Conservation (phyloP, 2,888 invertebrate species). For the Lasioglossum vierecki region DNA sequence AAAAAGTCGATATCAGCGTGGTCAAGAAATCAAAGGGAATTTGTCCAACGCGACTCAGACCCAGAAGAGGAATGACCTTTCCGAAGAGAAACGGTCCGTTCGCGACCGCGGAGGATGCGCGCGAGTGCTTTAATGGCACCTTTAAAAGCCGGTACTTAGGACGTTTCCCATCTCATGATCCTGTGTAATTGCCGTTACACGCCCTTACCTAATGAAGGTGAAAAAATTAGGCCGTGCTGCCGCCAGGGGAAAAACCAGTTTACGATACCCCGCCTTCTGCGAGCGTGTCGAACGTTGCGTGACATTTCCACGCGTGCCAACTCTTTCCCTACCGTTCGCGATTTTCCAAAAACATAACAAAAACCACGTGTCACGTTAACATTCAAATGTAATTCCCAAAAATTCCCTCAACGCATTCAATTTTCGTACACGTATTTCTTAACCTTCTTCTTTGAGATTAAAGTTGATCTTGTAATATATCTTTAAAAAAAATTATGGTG, state of each 20-base stretch:
- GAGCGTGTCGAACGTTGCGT: conserved; percentile 51
- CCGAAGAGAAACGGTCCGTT: neutral
- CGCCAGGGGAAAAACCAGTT: conserved; percentile 63
- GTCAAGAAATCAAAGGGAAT: neutral
- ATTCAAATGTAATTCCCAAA: neutral
- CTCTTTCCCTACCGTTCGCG: conserved; percentile 30
- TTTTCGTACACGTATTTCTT: too few relatives aligned
- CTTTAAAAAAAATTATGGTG: too few relatives aligned
- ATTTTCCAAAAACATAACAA: neutral
- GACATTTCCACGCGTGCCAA: conserved; percentile 55
- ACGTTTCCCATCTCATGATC: conserved; percentile 64
- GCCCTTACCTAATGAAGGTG: conserved; percentile 73
- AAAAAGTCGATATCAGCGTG: neutral
- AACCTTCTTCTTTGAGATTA: too few relatives aligned
- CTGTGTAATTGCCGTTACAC: conserved; percentile 75
- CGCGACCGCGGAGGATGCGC: conserved; percentile 17
- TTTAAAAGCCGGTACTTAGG: conserved; percentile 46
- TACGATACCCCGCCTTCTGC: conserved; percentile 5
- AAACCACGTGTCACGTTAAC: neutral
- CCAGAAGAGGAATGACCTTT: neutral
- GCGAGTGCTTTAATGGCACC: conserved; percentile 29
- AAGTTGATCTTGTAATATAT: too few relatives aligned
- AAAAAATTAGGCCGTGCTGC: conserved; percentile 55
- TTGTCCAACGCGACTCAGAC: neutral
- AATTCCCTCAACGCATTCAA: neutral